Percentiles rank a stretch among this genome's conserved stretches.
Evolutionary conservation across 2,888 invertebrate genomes (phyloP).

Genomic region (Oithona nana): DNA sequence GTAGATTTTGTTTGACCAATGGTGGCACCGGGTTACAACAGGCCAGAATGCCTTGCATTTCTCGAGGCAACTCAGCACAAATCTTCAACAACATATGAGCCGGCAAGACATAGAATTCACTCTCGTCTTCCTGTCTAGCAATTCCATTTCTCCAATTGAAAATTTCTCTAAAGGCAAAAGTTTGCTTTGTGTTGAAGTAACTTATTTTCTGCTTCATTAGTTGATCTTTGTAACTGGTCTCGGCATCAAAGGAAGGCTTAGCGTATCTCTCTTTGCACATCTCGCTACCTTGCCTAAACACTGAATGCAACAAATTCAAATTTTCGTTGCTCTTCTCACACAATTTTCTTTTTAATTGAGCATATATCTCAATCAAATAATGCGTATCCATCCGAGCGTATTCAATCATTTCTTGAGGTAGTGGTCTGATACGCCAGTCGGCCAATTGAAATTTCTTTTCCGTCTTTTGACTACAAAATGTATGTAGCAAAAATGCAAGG

Average conservation of each 20-base stretch:
- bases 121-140: slow-evolving; percentile 76
- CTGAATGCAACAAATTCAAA: slow-evolving; percentile 43
- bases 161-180: slow-evolving; percentile 48
- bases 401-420: slow-evolving; percentile 52
- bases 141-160: slow-evolving; percentile 61
- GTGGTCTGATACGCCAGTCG: slow-evolving; percentile 79
- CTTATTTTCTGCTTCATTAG: slow-evolving; percentile 56
- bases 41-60: slow-evolving; percentile 76
- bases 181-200: slow-evolving; percentile 61
- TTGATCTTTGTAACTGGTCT: slow-evolving; percentile 46
- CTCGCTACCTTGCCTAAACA: slow-evolving; percentile 50
- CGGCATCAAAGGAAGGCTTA: slow-evolving; percentile 41
- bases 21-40: slow-evolving; percentile 87
- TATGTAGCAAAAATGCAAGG: slow-evolving; percentile 52
- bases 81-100: slow-evolving; percentile 88
- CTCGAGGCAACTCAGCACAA: slow-evolving; percentile 65
- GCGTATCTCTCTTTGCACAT: slow-evolving; percentile 45
- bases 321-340: slow-evolving; percentile 41
- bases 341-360: slow-evolving; percentile 52
- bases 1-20: slow-evolving; percentile 38
- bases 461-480: slow-evolving; percentile 53
- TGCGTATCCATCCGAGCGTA: slow-evolving; percentile 92
- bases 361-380: slow-evolving; percentile 74
- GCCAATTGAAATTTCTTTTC: slow-evolving; percentile 84
- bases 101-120: slow-evolving; percentile 71